Evolutionary conservation across 2,888 invertebrate species (phyloP).

Genomic region (Linnaemya vulpina): DNA sequence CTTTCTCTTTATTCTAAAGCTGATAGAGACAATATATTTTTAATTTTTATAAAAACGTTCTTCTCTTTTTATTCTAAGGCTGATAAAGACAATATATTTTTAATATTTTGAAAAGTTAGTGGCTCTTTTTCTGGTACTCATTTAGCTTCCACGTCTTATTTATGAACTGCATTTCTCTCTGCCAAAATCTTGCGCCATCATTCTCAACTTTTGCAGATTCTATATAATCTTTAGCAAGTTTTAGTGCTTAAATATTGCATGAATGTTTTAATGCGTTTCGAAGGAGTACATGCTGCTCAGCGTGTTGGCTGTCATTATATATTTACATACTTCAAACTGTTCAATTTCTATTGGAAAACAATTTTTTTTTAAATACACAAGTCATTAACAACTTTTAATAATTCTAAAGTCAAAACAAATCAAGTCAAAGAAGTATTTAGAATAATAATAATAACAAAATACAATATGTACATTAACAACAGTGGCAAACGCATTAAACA

Average conservation of each 20-base stretch:
- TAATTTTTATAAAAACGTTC: too few species aligned
- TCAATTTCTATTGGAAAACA: conserved; percentile 38
- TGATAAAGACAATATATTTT: conserved; percentile 34
- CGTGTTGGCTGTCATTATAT: conserved; percentile 38
- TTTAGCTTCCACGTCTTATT: conserved; percentile 9
- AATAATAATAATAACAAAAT: too few species aligned
- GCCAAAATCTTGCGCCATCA: neutral
- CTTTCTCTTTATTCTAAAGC: too few species aligned
- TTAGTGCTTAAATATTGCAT: neutral
- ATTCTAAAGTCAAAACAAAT: conserved; percentile 53
- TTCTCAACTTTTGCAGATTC: conserved; percentile 1
- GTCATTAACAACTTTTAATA: conserved; percentile 72
- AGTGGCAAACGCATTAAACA: conserved; percentile 52
- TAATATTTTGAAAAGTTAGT: conserved; percentile 32
- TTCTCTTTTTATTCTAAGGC: neutral
- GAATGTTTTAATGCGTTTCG: neutral
- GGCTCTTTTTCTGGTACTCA: conserved; percentile 1
- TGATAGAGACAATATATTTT: too few species aligned
- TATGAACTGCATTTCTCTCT: neutral
- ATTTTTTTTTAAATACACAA: conserved; percentile 63
- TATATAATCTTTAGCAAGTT: conserved; percentile 9
- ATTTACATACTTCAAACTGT: conserved; percentile 25
- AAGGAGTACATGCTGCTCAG: neutral
- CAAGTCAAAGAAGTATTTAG: neutral
- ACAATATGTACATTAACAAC: conserved; percentile 23